Conservation (phyloP, 1,140 invertebrate species). For the Drosophila subpulchrella region DNA sequence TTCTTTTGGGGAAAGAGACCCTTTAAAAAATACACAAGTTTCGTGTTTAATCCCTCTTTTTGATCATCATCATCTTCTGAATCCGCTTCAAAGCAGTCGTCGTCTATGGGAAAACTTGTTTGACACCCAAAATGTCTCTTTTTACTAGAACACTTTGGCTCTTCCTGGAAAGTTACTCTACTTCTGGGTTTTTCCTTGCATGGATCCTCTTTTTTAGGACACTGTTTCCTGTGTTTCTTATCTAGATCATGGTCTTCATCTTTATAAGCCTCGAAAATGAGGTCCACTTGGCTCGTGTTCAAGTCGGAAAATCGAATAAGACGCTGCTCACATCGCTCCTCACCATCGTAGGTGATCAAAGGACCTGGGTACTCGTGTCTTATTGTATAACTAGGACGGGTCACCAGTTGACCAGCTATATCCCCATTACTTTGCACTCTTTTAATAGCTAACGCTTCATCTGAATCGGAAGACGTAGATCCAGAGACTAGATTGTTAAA, state of each 20-base stretch:
- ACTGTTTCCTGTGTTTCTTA: neutral
- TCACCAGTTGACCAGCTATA: neutral
- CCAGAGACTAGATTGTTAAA: neutral
- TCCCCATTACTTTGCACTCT: too few species aligned
- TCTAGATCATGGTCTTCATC: neutral
- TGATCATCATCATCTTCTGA: neutral
- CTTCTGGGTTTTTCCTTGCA: neutral
- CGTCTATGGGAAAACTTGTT: neutral
- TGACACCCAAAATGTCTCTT: neutral
- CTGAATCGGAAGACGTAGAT: too few species aligned
- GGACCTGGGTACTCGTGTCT: conserved; percentile 48
- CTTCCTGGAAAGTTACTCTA: neutral
- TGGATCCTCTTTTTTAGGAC: neutral
- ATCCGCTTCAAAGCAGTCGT: neutral
- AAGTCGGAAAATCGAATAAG: conserved; percentile 48
- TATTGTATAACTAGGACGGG: conserved; percentile 43
- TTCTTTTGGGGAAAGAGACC: neutral
- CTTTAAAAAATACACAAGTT: neutral
- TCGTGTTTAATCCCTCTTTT: neutral
- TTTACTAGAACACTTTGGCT: neutral
- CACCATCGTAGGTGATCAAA: conserved; percentile 61
- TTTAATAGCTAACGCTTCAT: neutral
- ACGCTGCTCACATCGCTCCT: conserved; percentile 34
- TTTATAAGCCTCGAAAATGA: neutral
- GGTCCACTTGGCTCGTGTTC: neutral